Evolutionary conservation across 1,140 invertebrate genomes (phyloP).

Genomic region (Acromyrmex charruanus): DNA sequence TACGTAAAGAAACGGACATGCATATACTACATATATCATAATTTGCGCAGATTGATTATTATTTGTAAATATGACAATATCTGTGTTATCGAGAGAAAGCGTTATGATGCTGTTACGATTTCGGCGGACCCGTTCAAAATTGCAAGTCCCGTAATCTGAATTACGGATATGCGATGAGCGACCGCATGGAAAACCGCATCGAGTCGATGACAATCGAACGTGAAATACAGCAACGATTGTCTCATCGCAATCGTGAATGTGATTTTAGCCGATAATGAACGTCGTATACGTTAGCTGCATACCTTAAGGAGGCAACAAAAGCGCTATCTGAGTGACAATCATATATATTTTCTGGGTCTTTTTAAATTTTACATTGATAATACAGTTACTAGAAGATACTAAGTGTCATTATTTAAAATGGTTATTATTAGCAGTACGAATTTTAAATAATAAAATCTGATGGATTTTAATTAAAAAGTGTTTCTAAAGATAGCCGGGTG

Average conservation of each 20-base stretch:
- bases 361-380: too few species aligned
- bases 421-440: too few species aligned
- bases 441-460: too few species aligned
- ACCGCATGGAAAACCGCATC: neutral
- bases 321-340: too few species aligned
- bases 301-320: too few species aligned
- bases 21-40: conserved; percentile 35
- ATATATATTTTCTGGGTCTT: too few species aligned
- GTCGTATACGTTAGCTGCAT: too few species aligned
- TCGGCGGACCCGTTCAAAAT: conserved; percentile 38
- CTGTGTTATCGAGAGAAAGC: conserved; percentile 26
- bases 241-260: conserved; percentile 8
- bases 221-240: neutral
- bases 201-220: conserved; percentile 7
- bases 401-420: too few species aligned
- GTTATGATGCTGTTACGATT: conserved; percentile 47
- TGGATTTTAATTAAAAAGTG: too few species aligned
- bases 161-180: neutral
- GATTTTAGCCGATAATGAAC: neutral
- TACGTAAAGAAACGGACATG: conserved; percentile 62
- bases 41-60: conserved; percentile 48
- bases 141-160: conserved; percentile 3
- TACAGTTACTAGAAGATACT: too few species aligned
- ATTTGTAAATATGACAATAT: conserved; percentile 67
- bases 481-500: too few species aligned